These are phyloP conservation scores for Blastomussa wellsi DNA, from an alignment of 92 coral and sea anemone species.

Conservation along the genomic window DNA sequence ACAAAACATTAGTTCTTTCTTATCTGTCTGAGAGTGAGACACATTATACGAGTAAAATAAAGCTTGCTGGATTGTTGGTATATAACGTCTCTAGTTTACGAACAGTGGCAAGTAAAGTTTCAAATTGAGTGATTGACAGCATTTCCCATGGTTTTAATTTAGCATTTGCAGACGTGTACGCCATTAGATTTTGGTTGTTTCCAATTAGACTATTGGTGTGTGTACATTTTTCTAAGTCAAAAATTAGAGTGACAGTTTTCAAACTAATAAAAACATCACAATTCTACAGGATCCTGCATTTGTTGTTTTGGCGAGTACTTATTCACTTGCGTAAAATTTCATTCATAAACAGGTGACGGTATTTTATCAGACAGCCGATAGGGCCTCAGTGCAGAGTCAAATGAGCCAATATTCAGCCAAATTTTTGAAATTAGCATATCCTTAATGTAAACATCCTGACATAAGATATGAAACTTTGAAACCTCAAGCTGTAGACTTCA, in stretches of 20 bases:
- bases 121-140: neutral
- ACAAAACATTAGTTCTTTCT: neutral
- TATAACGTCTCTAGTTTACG: neutral
- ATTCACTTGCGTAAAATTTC: neutral
- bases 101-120: neutral
- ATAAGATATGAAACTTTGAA: constrained; percentile 26
- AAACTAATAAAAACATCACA: neutral
- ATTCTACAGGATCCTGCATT: neutral
- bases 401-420: constrained; percentile 27
- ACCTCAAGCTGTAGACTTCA: constrained; percentile 20
- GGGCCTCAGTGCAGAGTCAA: neutral
- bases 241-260: neutral
- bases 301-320: neutral
- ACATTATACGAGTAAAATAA: neutral
- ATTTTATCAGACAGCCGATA: neutral
- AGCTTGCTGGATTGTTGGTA: neutral
- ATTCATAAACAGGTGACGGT: constrained; percentile 14
- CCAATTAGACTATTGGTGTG: neutral
- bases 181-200: neutral
- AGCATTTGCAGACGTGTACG: neutral
- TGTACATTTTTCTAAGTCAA: neutral
- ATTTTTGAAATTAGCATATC: constrained; percentile 36
- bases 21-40: neutral
- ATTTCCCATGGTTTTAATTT: neutral
- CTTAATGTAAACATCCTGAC: constrained; percentile 42